Evolutionary conservation across 2,888 invertebrate species (phyloP), one percentile per base, ranked within the genome.

Genomic region (Tenthredo distinguenda): DNA sequence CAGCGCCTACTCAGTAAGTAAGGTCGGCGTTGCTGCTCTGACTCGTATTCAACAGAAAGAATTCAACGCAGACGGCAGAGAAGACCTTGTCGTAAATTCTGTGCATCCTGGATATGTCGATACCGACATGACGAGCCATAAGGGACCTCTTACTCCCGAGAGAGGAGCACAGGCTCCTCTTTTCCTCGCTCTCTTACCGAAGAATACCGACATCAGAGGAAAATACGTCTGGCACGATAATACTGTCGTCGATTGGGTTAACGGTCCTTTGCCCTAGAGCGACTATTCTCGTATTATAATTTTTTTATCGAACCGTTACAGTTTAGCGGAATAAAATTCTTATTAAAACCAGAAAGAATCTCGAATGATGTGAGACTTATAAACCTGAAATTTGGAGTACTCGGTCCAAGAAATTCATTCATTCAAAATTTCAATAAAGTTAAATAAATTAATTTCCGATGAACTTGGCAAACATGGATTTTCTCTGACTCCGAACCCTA

Each of bases 91-190:
- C 87, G 95, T 97, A 15, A 97, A 97, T 93, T 94, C 96, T 4
- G 96, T 96, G 2, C 96, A 96, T 92, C 97, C 97, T 0, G 97
- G 97, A 0, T 97, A 96, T 91, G 97, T 97, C 0, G 95, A 95
- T 88, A 98, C 97, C 0, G 97, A 97, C 90, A 96, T 98, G 97
- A 94, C 96, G 0, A 96, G 95, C 43, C 96, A 96, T 89, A 95
- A 95, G 89, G 97, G 96, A 0, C 90, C 92, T 0, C 92, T 96
- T 26, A 94, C 94, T 0, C 94, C 95, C n/a, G 96, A 96, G 71
- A 91, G 95, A 92, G 95, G 95, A 0, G 96, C 96, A 0, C 93
- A 91, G 21, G 95, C 95, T 4, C 95, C 96, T 0, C 90, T 96
- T 0, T 96, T 95, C 89, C 91, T 96, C 87, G 96, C 95, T 72